Evolutionary conservation across 35 echinoderm and acorn worm species (phyloP).

Genomic region (Eucidaris tribuloides): DNA sequence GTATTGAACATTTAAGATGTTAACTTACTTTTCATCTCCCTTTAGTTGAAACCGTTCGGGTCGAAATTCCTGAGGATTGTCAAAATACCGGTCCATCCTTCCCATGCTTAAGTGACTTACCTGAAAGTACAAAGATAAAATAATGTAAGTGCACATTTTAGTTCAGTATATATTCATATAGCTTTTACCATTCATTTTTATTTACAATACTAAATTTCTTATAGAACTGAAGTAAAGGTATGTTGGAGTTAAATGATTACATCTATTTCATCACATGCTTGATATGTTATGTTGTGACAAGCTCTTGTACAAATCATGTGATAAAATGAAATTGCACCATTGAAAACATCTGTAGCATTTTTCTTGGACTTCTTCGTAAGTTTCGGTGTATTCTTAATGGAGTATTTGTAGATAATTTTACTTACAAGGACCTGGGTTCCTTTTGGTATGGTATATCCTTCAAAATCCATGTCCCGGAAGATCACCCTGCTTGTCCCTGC

Average conservation of each 20-base stretch:
- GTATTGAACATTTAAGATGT: background rate
- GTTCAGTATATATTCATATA: no score
- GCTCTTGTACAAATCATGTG: no score
- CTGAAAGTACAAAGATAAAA: no score
- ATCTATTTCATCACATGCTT: no score
- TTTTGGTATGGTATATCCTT: slow-evolving; percentile 7
- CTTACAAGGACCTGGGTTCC: slow-evolving; percentile 27
- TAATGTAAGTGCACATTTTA: no score
- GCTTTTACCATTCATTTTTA: no score
- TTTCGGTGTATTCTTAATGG: background rate
- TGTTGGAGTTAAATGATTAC: no score
- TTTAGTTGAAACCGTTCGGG: slow-evolving; percentile 1
- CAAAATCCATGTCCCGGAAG: background rate
- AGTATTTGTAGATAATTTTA: background rate
- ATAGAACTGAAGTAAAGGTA: no score
- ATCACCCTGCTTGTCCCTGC: background rate
- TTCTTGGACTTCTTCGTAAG: background rate
- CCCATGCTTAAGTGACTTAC: background rate
- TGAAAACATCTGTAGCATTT: background rate
- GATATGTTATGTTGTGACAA: no score
- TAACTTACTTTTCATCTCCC: background rate
- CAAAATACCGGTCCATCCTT: background rate
- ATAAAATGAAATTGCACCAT: no score
- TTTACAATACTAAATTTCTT: no score
- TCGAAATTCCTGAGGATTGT: background rate